Conservation (phyloP, 2,888 invertebrate species). For the Sturmia bella region DNA sequence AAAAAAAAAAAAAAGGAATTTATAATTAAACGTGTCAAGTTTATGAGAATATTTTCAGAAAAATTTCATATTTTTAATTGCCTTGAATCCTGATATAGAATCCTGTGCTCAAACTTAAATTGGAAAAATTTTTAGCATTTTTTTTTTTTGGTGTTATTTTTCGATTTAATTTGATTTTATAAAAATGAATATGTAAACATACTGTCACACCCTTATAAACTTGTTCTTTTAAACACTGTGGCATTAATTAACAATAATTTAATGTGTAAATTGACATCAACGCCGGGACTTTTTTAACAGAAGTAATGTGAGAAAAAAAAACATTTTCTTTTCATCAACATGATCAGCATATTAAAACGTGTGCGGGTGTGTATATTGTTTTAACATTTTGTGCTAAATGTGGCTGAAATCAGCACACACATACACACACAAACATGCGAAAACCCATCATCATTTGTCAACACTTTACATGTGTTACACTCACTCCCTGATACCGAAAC, state of each 20-base stretch:
- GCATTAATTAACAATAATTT: conserved; percentile 55
- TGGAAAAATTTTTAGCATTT: too few species aligned
- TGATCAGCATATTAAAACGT: conserved; percentile 28
- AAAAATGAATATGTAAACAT: neutral
- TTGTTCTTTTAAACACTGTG: conserved; percentile 26
- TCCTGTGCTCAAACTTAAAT: too few species aligned
- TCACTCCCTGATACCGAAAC: neutral
- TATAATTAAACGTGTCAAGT: neutral
- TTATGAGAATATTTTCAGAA: too few species aligned
- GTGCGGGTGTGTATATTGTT: neutral
- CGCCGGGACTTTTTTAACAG: neutral
- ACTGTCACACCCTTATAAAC: neutral
- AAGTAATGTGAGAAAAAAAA: conserved; percentile 12
- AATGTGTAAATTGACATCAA: conserved; percentile 5
- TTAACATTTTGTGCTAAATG: neutral
- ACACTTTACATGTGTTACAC: conserved; percentile 1
- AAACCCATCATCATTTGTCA: conserved; percentile 46
- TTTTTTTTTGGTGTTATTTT: too few species aligned
- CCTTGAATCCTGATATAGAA: too few species aligned
- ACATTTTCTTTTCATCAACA: conserved; percentile 19
- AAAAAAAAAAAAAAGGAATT: neutral
- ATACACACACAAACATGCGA: neutral
- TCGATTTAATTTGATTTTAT: too few species aligned
- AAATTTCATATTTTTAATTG: too few species aligned
- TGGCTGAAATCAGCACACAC: too few species aligned